phyloP scores from a whole-genome alignment of 92 coral and sea anemone genomes.

The Zoanthus gigantus region DNA sequence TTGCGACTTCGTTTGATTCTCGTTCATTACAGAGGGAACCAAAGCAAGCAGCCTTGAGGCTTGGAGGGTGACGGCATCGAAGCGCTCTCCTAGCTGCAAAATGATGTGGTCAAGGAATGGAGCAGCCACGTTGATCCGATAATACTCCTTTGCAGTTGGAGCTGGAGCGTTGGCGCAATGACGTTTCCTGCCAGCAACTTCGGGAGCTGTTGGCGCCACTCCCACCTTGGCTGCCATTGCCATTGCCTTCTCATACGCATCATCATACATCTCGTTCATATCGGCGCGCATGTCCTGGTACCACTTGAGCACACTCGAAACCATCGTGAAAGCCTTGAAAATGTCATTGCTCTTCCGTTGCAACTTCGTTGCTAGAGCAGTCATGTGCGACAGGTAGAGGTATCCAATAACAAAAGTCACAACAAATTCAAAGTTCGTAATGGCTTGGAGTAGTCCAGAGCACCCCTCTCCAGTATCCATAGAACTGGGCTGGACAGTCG shows the following conservation, averaged over 20 bases:
- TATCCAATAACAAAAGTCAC: conserved; percentile 33
- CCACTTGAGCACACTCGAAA: conserved; percentile 35
- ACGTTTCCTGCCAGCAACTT: conserved; percentile 30
- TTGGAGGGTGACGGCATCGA: background rate
- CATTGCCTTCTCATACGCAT: conserved; percentile 6
- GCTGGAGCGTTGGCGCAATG: conserved; percentile 52
- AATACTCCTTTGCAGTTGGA: background rate
- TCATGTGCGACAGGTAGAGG: conserved; percentile 45
- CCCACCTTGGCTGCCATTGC: too few relatives aligned
- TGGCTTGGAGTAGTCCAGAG: conserved; percentile 42
- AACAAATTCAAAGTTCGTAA: conserved; percentile 39
- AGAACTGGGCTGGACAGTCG: conserved; percentile 63
- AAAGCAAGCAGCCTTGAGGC: background rate
- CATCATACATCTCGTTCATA: conserved; percentile 20
- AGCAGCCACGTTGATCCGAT: too few relatives aligned
- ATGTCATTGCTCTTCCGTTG: conserved; percentile 59
- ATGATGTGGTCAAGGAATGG: too few relatives aligned
- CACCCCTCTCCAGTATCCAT: conserved; percentile 57
- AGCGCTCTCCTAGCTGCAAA: background rate
- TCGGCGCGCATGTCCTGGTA: conserved; percentile 17
- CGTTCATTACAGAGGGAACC: conserved; percentile 39
- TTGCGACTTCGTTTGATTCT: conserved; percentile 38
- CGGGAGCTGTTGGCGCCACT: background rate
- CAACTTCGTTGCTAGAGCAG: conserved; percentile 52
- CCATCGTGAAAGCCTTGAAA: conserved; percentile 46